Evolutionary conservation across 2,888 invertebrate species (phyloP).

Genomic region (Phortica okadai): DNA sequence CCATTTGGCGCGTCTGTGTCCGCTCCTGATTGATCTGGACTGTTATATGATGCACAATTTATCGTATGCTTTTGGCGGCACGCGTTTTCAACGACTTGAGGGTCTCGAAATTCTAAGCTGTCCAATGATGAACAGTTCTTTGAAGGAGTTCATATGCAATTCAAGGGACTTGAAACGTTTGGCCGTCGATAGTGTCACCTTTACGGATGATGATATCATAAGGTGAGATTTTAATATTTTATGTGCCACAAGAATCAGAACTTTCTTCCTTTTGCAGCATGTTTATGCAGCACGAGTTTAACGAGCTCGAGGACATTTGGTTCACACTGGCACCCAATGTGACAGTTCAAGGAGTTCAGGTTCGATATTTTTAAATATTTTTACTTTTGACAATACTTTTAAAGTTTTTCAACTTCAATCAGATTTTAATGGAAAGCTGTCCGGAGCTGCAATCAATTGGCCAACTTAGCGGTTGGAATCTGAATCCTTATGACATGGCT

Average conservation of each 20-base stretch:
- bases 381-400: neutral
- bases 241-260: neutral
- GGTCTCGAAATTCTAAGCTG: constrained; percentile 83
- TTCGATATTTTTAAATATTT: constrained; percentile 36
- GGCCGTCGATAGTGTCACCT: constrained; percentile 81
- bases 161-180: constrained; percentile 81
- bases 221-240: constrained; percentile 74
- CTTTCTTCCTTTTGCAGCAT: constrained; percentile 77
- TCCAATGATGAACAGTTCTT: constrained; percentile 78
- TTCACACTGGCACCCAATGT: constrained; percentile 83
- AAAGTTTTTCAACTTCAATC: accelerated
- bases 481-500: constrained; percentile 83
- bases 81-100: constrained; percentile 80
- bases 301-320: constrained; percentile 82
- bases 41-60: constrained; percentile 82
- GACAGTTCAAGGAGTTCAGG: constrained; percentile 81
- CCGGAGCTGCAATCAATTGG: constrained; percentile 82
- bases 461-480: constrained; percentile 83
- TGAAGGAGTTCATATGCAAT: constrained; percentile 81
- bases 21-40: constrained; percentile 81
- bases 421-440: constrained; percentile 82
- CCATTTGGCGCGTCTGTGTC: constrained; percentile 79
- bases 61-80: constrained; percentile 78
- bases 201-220: constrained; percentile 83
- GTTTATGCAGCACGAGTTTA: constrained; percentile 81